These are phyloP conservation scores for Agrochola lota DNA, from an alignment of 2,888 invertebrate genomes.

Conservation along the genomic window DNA sequence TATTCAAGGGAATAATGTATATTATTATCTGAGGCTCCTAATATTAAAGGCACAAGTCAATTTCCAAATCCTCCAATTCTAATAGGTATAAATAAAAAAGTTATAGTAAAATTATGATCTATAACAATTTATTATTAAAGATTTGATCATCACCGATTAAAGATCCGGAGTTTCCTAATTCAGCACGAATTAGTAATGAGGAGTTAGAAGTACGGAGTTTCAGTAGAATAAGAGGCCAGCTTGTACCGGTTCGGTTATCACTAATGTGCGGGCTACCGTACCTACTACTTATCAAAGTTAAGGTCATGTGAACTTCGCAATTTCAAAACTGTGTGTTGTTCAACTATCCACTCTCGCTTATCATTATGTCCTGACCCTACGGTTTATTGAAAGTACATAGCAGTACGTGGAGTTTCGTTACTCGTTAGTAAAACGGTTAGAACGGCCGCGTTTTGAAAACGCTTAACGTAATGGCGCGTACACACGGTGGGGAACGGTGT, in stretches of 20 bases:
- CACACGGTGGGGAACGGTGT: slow-evolving; percentile 26
- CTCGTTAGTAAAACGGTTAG: slow-evolving; percentile 72
- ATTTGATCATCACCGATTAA: slow-evolving; percentile 94
- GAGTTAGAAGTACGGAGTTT: slow-evolving; percentile 70
- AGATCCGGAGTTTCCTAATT: slow-evolving; percentile 92
- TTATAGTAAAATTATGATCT: slow-evolving; percentile 93
- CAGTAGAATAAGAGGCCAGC: not conserved
- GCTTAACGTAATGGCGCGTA: slow-evolving; percentile 60
- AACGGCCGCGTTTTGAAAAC: slow-evolving; percentile 59
- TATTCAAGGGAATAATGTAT: no score
- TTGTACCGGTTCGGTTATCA: not conserved
- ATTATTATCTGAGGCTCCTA: no score
- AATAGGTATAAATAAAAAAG: no score
- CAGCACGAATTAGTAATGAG: slow-evolving; percentile 93
- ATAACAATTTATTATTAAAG: slow-evolving; percentile 94
- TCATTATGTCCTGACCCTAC: slow-evolving; percentile 1
- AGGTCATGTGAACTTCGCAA: no score
- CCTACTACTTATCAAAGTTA: not conserved
- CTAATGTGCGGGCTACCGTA: not conserved
- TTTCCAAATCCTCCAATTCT: no score
- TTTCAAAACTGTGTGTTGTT: not conserved
- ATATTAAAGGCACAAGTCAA: no score
- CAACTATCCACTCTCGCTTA: slow-evolving; percentile 25
- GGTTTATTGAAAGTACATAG: slow-evolving; percentile 71
- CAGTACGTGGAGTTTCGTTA: slow-evolving; percentile 70